Conservation (phyloP, 1,140 invertebrate genomes). For the Halyomorpha halys region DNA sequence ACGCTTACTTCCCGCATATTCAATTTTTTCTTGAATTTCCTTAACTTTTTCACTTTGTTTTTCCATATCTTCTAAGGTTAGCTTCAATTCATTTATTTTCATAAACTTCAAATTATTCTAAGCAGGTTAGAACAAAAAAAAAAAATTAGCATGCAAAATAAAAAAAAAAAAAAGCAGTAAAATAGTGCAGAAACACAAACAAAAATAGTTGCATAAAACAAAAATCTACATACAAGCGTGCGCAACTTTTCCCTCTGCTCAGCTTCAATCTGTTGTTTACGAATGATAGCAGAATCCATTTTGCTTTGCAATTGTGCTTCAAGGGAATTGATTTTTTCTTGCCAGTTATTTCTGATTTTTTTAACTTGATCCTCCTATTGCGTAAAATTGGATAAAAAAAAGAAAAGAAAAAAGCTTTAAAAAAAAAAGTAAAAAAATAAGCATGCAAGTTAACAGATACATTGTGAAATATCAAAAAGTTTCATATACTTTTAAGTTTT, state of each 20-base stretch:
- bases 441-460: too few relatives aligned
- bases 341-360: slow-evolving; percentile 51
- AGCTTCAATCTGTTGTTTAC: slow-evolving; percentile 55
- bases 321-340: slow-evolving; percentile 51
- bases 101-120: slow-evolving; percentile 52
- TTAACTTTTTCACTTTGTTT: slow-evolving; percentile 56
- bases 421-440: not conserved
- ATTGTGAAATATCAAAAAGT: too few relatives aligned
- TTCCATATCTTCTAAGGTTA: slow-evolving; percentile 45
- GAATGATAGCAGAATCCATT: slow-evolving; percentile 55
- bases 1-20: slow-evolving; percentile 61
- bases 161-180: slow-evolving; percentile 3
- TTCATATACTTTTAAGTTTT: too few relatives aligned
- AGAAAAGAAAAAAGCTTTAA: not conserved
- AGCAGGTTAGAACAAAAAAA: slow-evolving; percentile 26
- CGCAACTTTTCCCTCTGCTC: slow-evolving; percentile 64
- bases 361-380: slow-evolving; percentile 58
- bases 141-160: slow-evolving; percentile 19
- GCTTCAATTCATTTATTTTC: slow-evolving; percentile 49
- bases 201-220: not conserved
- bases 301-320: slow-evolving; percentile 60
- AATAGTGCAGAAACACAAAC: slow-evolving; percentile 8
- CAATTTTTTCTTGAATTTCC: slow-evolving; percentile 62
- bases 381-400: slow-evolving; percentile 8
- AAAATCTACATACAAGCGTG: slow-evolving; percentile 47